Base-by-base conservation (phyloP, 1,140 invertebrate species). In the Diachasmimorpha longicaudata region DNA sequence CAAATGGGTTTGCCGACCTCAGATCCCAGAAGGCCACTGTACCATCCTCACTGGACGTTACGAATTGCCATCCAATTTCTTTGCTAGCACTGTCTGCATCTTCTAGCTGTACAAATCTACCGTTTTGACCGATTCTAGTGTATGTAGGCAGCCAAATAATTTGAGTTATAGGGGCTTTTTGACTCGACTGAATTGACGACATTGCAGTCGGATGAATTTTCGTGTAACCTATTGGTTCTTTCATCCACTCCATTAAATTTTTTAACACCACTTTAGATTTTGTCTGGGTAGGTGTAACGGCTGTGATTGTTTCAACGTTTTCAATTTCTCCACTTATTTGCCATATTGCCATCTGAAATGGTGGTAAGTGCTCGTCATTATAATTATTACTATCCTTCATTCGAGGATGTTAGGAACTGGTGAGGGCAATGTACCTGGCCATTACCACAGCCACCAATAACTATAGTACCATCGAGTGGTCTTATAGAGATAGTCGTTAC, bases 11-110 rank as follows among this genome's bases (percentile, higher is more conserved):
- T 76, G 69, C 48, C 52, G 79, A 84, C 74, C 91, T 90, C 46
- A 95, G 85, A 87, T 94, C 92, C 94, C 94, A 95, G 81, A 94
- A 92, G 74, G 92, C 90, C 39, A 95, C 89, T 10, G 85, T 90
- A 5, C 93, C 93, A 81, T 95, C 93, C 77, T 91, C 86, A 70
- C 92, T 91, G 63, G 90, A 90, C 4, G 93, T 92, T 2, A 93
- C 82, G 81, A 95, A 93, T 83, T 93, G 93, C 48, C 90, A 82
- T 9, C 89, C 91, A 68, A 89, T 88, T 81, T 89, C 88, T 19
- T 81, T 81, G 23, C 73, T 46, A 13, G 39, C 5, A 8, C 80
- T 76, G 25, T 88, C 83, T 58, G 84, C n/a, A 66, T 68, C 85
- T 14, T 79, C 83, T 76, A 81, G 83, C 68, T 84, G 87, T 77